Percentiles rank a stretch among this genome's conserved stretches.
These are phyloP conservation scores for Engraulis encrasicolus DNA, from an alignment of 2,113 vertebrate species.

Conservation along the genomic window DNA sequence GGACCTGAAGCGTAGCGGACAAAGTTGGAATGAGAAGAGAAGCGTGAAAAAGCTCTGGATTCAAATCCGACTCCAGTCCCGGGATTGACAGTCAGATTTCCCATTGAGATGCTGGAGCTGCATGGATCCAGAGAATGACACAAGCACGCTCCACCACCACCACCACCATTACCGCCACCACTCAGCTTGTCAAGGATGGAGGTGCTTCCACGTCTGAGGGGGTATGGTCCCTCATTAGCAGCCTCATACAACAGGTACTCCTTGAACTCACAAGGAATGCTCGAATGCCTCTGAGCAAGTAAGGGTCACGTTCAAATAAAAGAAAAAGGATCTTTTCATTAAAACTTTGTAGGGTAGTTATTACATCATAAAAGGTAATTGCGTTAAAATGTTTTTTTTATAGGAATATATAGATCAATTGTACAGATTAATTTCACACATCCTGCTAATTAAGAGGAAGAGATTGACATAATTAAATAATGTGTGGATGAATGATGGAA, in stretches of 20 bases:
- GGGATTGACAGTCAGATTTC: constrained; percentile 28
- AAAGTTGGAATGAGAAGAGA: background rate
- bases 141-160: constrained; percentile 52
- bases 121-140: constrained; percentile 9
- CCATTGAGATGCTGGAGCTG: constrained; percentile 17
- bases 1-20: background rate
- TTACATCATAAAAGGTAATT: too few relatives aligned
- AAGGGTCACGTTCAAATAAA: constrained; percentile 35
- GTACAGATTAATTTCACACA: constrained; percentile 28
- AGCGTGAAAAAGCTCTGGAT: background rate
- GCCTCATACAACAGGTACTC: constrained; percentile 47
- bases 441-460: background rate
- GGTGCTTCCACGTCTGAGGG: constrained; percentile 57
- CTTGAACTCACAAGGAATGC: constrained; percentile 58
- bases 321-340: constrained; percentile 50
- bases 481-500: background rate
- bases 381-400: too few relatives aligned
- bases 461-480: background rate
- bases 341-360: constrained; percentile 34
- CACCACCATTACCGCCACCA: too few relatives aligned
- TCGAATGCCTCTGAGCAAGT: constrained; percentile 57
- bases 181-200: constrained; percentile 58
- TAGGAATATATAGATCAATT: background rate
- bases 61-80: background rate
- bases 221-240: constrained; percentile 10